Base-by-base conservation (phyloP, 2,888 invertebrate species). In the Melanchra persicariae region DNA sequence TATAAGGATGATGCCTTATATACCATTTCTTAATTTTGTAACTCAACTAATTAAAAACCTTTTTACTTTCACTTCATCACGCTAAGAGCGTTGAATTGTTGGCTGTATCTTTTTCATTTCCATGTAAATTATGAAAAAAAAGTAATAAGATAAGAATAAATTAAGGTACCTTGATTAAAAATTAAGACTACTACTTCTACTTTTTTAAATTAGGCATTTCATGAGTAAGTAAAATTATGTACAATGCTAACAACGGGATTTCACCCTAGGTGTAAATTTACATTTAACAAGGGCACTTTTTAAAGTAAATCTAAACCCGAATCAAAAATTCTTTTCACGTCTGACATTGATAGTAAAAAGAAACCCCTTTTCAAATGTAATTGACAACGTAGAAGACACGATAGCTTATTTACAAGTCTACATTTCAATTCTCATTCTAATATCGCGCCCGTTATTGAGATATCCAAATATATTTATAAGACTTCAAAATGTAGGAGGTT, bases 311-410 rank as follows among this genome's bases (percentile, higher is more conserved):
- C 57, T 71, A 58, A 63, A 69, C 72, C 82, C 49, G 45, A 24
- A 62, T 81, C 84, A 81, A 77, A 76, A 70, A 77, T 74, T 85
- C 72, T 74, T 61, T 65, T 74, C 84, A 82, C 84, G 82, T 77
- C 70, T 85, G 84, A 84, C 79, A 65, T 77, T 85, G 74, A 81
- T 74, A 77, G 60, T 69, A 70, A 79, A 83, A 84, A 84, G 77
- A 79, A 85, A 84, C 77, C 84, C 85, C 74, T 82, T 85, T 79
- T 84, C 74, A 81, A 83, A 82, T 55, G 79, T 84, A 84, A 84
- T 86, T 85, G 84, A 84, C 82, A 84, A 81, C 57, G 70, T 58
- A 72, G 71, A 81, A 85, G 76, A 81, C 60, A 75, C 58, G 84
- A 79, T 68, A 77, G 70, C 78, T 82, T 81, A 83, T 85, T 84